Conservation (phyloP, 2,797 vertebrate species). For the Phyllotis vaccarum region DNA sequence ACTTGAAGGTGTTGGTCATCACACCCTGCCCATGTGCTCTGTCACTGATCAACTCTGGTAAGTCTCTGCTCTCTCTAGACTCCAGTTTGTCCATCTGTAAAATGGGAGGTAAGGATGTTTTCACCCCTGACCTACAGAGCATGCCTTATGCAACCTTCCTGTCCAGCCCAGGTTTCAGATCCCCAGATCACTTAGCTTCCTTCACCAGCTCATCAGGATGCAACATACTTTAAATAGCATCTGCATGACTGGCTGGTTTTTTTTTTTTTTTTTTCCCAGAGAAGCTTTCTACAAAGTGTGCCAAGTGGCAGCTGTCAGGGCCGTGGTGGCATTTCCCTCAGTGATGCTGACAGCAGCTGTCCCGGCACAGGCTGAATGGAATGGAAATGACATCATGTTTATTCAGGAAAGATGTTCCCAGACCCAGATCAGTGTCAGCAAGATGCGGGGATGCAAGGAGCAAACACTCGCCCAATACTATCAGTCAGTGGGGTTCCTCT, state of each 20-base stretch:
- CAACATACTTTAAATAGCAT: conserved; percentile 91
- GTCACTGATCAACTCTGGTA: not conserved
- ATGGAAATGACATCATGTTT: conserved; percentile 98
- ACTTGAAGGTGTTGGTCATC: not conserved
- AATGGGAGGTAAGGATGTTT: conserved; percentile 52
- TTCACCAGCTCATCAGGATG: conserved; percentile 87
- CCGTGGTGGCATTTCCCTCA: conserved; percentile 96
- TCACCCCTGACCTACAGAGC: not conserved
- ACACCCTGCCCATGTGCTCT: not conserved
- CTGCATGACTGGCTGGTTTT: conserved; percentile 90
- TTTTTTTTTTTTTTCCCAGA: conserved; percentile 76
- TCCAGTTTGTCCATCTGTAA: conserved; percentile 66
- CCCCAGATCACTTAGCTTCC: conserved; percentile 77
- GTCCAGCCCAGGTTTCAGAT: conserved; percentile 68
- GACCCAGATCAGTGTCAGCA: conserved; percentile 94
- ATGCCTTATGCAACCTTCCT: not conserved
- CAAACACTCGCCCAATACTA: conserved; percentile 91
- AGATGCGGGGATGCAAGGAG: conserved; percentile 93
- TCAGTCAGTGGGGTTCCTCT: conserved; percentile 91
- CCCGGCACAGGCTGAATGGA: conserved; percentile 94
- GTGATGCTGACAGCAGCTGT: conserved; percentile 97
- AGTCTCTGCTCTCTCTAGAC: conserved; percentile 4
- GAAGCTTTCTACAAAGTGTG: conserved; percentile 91
- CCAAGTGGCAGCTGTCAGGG: conserved; percentile 96
- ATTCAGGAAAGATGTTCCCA: conserved; percentile 95